Evolutionary conservation across 2,888 invertebrate genomes (phyloP), one percentile per base, ranked within the genome.

Genomic region (Drosophila phalerata): DNA sequence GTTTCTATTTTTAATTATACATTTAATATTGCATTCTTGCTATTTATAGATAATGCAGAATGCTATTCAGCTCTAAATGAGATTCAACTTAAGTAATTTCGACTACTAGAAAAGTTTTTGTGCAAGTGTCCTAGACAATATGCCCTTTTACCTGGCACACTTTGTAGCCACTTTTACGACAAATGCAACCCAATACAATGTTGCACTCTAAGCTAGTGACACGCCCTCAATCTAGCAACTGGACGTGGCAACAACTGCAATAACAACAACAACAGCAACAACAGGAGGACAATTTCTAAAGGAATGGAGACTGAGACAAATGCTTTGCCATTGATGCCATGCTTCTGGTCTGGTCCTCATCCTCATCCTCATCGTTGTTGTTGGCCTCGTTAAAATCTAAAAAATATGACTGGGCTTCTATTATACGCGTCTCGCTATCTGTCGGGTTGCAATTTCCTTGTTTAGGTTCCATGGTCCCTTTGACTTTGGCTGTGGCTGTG

Each of bases 81-180:
- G 15, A 28, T 15, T 30, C 11, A 40, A 13, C 11, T 10, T 11
- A 28, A 40, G 13, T 49, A 0, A 13, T 13, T 11, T 11, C 19
- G 32, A n/a, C 22, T 30, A 1, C 19, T n/a, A 3, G 3, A 25
- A 25, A 8, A 28, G 28, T 8, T 8, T 2, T 28, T 28, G 4
- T 28, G 28, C 4, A 28, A 8, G 0, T 10, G 38, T 52, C n/a
- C 28, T 38, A 40, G 52, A 48, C 66, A 58, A 47, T 25, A 57
- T 66, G 55, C 49, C 60, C 66, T 61, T 61, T 65, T 56, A 64
- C 48, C 47, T 57, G 78, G 58, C 57, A 65, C 81, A 84, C 81
- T 88, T 88, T 84, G 83, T 88, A 69, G 87, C 87, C 75, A 78
- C 79, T 84, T 88, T 88, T 88, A 88, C 86, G 83, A 86, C 89